Base-by-base conservation (phyloP, 2,797 vertebrate species). In the Bucorvus abyssinicus region DNA sequence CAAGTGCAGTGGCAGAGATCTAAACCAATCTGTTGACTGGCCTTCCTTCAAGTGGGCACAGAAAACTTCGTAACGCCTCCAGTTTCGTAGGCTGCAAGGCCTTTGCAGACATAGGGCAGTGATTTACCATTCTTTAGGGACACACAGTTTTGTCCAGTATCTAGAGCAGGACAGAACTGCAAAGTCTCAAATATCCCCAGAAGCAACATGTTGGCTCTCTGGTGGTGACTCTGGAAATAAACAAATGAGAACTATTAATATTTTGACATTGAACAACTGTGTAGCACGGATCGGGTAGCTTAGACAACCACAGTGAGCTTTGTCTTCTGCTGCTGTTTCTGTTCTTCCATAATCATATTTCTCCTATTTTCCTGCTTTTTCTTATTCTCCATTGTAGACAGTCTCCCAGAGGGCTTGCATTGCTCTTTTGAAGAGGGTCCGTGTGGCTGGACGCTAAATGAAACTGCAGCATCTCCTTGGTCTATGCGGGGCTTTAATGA, bases 401-500 rank as follows among this genome's bases (percentile, higher is more conserved):
- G 82, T 84, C 97, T 99, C 89, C 98, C 98, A 6, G 90, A 97
- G 24, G 98, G 98, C n/a, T 98, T 98, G 30, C 97, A 98, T 24
- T 99, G 99, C 87, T 98, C 98, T 1, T 99, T 99, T 97, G 99
- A 99, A 94, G 94, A 94, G 44, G 98, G 98, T 69, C 87, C 91
- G 0, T 99, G 99, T 91, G 98, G 98, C 59, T 99, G 99, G 99
- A 98, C 97, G 1, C 77, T 97, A 60, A 97, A 96, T 27, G 95
- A 93, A 90, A 97, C 74, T 47, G 93, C 83, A 64, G 42, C 9
- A 96, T 82, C 83, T 59, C 50, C 96, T 57, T 99, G 99, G 99
- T 98, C 96, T 86, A 95, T 98, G 89, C 77, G 73, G 16, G 95
- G 97, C 67, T 98, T 98, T 96, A 95, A 97, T 40, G 96, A 98